Evolutionary conservation across 2,888 invertebrate genomes (phyloP).

Genomic region (Tupiocoris notatus): DNA sequence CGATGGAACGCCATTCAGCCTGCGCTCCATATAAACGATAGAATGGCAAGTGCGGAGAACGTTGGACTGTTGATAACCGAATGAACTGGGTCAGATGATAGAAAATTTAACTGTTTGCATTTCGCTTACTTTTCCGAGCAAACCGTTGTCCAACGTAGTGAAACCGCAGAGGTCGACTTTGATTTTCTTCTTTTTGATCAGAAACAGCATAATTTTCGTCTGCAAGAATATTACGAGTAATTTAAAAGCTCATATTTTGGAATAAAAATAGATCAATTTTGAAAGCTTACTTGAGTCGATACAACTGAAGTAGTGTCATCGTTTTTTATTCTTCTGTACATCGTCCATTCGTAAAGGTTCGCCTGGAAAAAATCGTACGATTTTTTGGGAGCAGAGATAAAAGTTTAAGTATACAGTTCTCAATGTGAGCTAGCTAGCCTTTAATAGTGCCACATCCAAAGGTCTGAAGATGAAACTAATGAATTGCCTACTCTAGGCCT

Average conservation of each 20-base stretch:
- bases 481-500: no score
- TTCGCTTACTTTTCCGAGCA: conserved; percentile 25
- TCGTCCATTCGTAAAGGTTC: conserved; percentile 15
- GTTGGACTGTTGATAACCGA: background rate
- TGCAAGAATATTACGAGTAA: background rate
- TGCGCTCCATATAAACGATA: background rate
- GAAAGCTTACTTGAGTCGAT: conserved; percentile 15
- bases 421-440: no score
- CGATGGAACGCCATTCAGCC: background rate
- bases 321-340: conserved; percentile 31
- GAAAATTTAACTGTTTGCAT: background rate
- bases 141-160: conserved; percentile 28
- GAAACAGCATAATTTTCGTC: conserved; percentile 22
- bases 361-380: conserved; percentile 25
- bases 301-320: background rate
- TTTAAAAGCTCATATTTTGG: background rate
- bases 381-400: no score
- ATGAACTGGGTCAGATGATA: no score
- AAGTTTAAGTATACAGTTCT: no score
- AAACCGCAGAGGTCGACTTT: conserved; percentile 24
- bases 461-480: no score
- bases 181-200: conserved; percentile 16
- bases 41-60: background rate
- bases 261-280: background rate
- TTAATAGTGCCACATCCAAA: no score